Base-by-base conservation (phyloP, 2,888 invertebrate genomes). In the Bellardia bayeri region DNA sequence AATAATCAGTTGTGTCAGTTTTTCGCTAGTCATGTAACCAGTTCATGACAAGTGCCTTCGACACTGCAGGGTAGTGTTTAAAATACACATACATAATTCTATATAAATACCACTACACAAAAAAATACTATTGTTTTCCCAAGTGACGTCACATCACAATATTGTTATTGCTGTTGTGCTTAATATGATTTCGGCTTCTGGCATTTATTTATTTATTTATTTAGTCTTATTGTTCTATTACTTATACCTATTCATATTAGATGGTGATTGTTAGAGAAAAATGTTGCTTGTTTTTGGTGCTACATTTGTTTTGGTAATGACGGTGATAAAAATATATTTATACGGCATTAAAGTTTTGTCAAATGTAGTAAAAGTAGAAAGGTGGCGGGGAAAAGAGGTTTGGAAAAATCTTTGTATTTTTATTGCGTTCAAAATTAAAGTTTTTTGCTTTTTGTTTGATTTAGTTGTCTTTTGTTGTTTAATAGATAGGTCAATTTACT, bases 111-210 rank as follows among this genome's bases (percentile, higher is more conserved):
- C 11, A 58, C 51, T 14, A n/a, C 5, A 51, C 13, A 45, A 30
- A n/a, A n/a, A 56, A 61, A 61, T 33, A 78, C 58, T 45, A 74
- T 72, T 79, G 68, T 54, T 64, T 79, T 75, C 51, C 56, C 23
- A 68, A 82, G 72, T 82, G 85, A 85, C 87, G 87, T 87, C 87
- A 87, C 64, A 75, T 49, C 56, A 69, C 30, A 81, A 33, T 45
- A 13, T 45, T 69, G 40, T 42, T 69, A 9, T 76, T 49, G 45
- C 63, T 63, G 33, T 54, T 54, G 66, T 49, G 37, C 45, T 14
- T 16, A 49, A 82, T 58, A 68, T 51, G 30, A 82, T 68, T 82
- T 75, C 33, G 58, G 66, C 66, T 68, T 58, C 8, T 64, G 63
- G 40, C 72, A 68, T 79, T 79, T 72, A n/a, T 72, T 72, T 63